Percentiles rank a stretch among this genome's conserved stretches.
Conservation (phyloP, 2,888 invertebrate species). For the Tuta absoluta region DNA sequence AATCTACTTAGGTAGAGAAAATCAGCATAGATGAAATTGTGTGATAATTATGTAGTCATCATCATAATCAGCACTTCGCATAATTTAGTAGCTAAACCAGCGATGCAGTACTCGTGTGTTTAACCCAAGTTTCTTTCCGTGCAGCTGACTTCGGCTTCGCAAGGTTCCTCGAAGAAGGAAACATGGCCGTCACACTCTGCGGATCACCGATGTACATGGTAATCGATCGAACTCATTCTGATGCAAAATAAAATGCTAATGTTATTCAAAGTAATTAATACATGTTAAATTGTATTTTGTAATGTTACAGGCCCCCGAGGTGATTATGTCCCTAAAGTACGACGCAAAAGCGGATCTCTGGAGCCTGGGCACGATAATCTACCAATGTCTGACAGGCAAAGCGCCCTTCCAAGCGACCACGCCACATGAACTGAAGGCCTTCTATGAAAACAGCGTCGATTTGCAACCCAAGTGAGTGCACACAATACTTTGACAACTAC, state of each 20-base stretch:
- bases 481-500: constrained; percentile 10
- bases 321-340: constrained; percentile 99
- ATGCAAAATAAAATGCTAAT: constrained; percentile 20
- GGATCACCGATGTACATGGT: constrained; percentile 99
- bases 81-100: constrained; percentile 13
- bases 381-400: constrained; percentile 98
- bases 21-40: neutral
- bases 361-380: constrained; percentile 99
- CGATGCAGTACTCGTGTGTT: constrained; percentile 26
- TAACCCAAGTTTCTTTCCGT: constrained; percentile 48
- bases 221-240: constrained; percentile 45
- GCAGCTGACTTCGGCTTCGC: constrained; percentile 99
- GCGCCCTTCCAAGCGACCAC: constrained; percentile 99
- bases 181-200: constrained; percentile 99
- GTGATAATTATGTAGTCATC: constrained; percentile 23
- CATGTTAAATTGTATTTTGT: constrained; percentile 10
- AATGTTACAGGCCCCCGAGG: constrained; percentile 92
- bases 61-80: constrained; percentile 21
- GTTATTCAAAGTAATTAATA: constrained; percentile 12
- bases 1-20: constrained; percentile 1
- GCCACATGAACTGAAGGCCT: constrained; percentile 97
- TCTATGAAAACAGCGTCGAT: constrained; percentile 97
- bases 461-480: constrained; percentile 91
- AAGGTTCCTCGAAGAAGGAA: constrained; percentile 98
- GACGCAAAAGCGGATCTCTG: constrained; percentile 99